phyloP scores from a whole-genome alignment of 2,113 vertebrate species.

The Hippolais icterina region DNA sequence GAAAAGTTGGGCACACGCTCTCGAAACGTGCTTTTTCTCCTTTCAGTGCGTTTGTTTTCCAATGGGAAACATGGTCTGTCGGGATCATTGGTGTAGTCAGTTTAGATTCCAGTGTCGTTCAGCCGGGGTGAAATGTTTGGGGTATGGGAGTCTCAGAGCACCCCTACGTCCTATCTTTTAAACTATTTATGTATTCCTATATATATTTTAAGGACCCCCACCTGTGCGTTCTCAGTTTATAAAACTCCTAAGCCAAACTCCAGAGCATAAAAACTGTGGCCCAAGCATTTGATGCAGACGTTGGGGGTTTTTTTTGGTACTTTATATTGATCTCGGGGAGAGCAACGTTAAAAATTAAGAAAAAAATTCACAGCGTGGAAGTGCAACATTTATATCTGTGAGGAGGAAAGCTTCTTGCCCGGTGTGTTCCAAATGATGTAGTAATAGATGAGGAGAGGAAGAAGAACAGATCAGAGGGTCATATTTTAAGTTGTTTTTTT shows the following conservation, averaged over 20 bases:
- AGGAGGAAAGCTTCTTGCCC: not conserved
- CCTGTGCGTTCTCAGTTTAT: not conserved
- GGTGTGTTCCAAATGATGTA: not conserved
- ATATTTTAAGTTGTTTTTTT: not conserved
- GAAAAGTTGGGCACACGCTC: slow-evolving; percentile 15
- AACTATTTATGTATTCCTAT: rapidly evolving
- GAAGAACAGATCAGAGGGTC: rapidly evolving
- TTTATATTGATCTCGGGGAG: not conserved
- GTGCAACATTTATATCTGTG: not conserved
- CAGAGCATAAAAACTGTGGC: not conserved
- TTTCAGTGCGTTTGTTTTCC: not conserved
- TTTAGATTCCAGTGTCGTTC: too few relatives aligned
- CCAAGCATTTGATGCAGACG: not conserved
- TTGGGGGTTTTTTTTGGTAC: not conserved
- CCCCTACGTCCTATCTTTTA: rapidly evolving
- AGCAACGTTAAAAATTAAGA: not conserved
- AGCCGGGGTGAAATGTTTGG: not conserved
- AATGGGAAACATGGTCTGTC: rapidly evolving
- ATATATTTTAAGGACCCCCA: rapidly evolving
- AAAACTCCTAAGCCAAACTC: not conserved
- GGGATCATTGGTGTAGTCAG: rapidly evolving
- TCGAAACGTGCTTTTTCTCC: not conserved
- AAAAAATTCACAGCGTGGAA: not conserved
- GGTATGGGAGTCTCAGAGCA: not conserved
- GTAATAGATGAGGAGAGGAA: not conserved